phyloP scores from a whole-genome alignment of 2,797 vertebrate species.

The Ptychobarbus kaznakovi region DNA sequence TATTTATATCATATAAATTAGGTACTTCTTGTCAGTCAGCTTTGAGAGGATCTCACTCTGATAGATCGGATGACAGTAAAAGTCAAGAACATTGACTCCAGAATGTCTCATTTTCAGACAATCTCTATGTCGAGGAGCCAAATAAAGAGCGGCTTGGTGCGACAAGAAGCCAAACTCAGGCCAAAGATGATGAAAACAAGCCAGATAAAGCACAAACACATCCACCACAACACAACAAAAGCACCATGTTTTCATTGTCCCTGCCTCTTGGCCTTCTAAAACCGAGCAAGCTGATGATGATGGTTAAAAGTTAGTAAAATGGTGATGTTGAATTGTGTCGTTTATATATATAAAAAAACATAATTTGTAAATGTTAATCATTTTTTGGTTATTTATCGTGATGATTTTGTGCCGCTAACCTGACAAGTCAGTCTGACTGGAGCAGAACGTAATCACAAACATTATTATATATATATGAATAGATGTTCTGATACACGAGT shows the following conservation, averaged over 20 bases:
- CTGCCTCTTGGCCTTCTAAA: not conserved
- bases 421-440: constrained; percentile 57
- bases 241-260: not conserved
- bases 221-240: constrained; percentile 30
- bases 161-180: constrained; percentile 30
- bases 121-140: constrained; percentile 20
- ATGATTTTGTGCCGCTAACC: constrained; percentile 32
- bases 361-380: constrained; percentile 23
- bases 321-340: constrained; percentile 10
- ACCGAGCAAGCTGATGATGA: not conserved
- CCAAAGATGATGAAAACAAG: constrained; percentile 25
- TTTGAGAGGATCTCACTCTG: constrained; percentile 41
- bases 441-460: constrained; percentile 50
- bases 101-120: constrained; percentile 25
- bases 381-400: constrained; percentile 57
- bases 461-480: constrained; percentile 24
- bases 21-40: constrained; percentile 59
- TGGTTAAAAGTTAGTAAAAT: not conserved
- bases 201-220: constrained; percentile 40
- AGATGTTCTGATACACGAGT: constrained; percentile 24
- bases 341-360: not conserved
- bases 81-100: constrained; percentile 1
- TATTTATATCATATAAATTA: constrained; percentile 68
- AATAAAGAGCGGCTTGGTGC: constrained; percentile 17
- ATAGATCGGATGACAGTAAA: constrained; percentile 38